phyloP scores from a whole-genome alignment of 2,888 invertebrate genomes.

The Salpingus planirostris region DNA sequence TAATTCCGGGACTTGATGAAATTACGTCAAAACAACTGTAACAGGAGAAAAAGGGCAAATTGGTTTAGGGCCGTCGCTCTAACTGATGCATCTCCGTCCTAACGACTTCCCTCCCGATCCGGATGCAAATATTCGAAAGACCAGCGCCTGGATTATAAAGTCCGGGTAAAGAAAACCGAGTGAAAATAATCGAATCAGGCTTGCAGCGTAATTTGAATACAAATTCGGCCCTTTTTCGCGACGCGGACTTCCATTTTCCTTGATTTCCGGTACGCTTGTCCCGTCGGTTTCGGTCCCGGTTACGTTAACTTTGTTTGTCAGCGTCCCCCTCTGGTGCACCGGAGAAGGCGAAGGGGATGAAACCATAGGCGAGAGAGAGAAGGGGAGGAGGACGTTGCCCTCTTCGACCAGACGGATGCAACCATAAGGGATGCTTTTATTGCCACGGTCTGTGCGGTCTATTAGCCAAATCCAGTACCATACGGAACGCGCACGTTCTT shows the following conservation, averaged over 20 bases:
- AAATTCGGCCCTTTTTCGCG: constrained; percentile 15
- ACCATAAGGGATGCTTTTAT: constrained; percentile 14
- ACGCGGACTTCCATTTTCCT: constrained; percentile 12
- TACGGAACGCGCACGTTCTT: not conserved
- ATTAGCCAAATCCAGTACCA: constrained; percentile 13
- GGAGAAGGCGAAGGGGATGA: constrained; percentile 8
- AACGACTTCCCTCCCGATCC: too few relatives aligned
- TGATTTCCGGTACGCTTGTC: constrained; percentile 15
- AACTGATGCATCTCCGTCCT: too few relatives aligned
- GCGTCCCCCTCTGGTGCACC: constrained; percentile 8
- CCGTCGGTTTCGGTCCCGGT: constrained; percentile 11
- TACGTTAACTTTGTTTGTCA: constrained; percentile 14
- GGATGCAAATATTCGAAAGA: too few relatives aligned
- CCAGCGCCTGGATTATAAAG: too few relatives aligned
- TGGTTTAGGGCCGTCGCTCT: too few relatives aligned
- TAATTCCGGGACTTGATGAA: too few relatives aligned
- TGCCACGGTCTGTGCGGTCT: constrained; percentile 16
- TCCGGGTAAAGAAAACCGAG: too few relatives aligned
- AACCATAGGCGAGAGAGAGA: constrained; percentile 5
- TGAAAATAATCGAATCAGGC: too few relatives aligned
- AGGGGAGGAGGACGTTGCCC: constrained; percentile 16
- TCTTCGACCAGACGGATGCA: constrained; percentile 13
- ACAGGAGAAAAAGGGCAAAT: too few relatives aligned
- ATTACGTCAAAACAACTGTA: too few relatives aligned
- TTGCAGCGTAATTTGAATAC: constrained; percentile 19